A percentile compares a stretch with the other conserved stretches of the same genome.
Evolutionary conservation across 2,888 invertebrate genomes (phyloP).

Genomic region (Aromia moschata): DNA sequence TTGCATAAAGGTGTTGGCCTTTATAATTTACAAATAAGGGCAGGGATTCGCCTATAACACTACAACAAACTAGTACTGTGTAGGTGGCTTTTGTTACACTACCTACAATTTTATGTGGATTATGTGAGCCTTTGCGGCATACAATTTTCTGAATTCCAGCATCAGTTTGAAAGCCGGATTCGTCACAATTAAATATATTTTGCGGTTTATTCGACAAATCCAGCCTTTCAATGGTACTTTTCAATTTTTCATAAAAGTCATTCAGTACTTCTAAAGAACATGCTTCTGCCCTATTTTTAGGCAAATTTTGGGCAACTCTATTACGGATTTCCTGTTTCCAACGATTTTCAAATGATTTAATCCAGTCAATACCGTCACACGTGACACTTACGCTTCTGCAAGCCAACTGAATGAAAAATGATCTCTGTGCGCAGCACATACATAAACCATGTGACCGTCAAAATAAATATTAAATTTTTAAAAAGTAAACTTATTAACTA

Average conservation of each 20-base stretch:
- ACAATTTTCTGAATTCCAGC: slow-evolving; percentile 34
- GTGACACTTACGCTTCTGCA: too few species aligned
- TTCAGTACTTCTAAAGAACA: slow-evolving; percentile 26
- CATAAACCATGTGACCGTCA: too few species aligned
- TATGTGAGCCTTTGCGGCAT: slow-evolving; percentile 26
- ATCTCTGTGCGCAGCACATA: too few species aligned
- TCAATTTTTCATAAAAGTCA: slow-evolving; percentile 29
- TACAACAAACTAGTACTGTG: slow-evolving; percentile 36
- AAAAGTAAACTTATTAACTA: too few species aligned
- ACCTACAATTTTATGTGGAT: slow-evolving; percentile 32
- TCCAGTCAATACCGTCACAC: slow-evolving; percentile 36
- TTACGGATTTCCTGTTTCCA: slow-evolving; percentile 29
- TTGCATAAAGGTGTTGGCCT: slow-evolving; percentile 33
- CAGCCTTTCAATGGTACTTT: slow-evolving; percentile 9
- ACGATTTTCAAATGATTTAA: slow-evolving; percentile 30
- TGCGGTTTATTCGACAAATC: slow-evolving; percentile 32
- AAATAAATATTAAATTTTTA: too few species aligned
- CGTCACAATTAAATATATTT: slow-evolving; percentile 38
- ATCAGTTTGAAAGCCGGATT: too few species aligned
- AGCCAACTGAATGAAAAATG: too few species aligned
- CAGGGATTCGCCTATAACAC: slow-evolving; percentile 32
- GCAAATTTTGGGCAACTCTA: slow-evolving; percentile 28
- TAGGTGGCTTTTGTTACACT: slow-evolving; percentile 34
- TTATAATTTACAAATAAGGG: slow-evolving; percentile 38
- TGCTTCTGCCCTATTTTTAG: slow-evolving; percentile 29